These are phyloP conservation scores for Drosophila carrolli DNA, from an alignment of 1,140 invertebrate genomes.

Conservation along the genomic window DNA sequence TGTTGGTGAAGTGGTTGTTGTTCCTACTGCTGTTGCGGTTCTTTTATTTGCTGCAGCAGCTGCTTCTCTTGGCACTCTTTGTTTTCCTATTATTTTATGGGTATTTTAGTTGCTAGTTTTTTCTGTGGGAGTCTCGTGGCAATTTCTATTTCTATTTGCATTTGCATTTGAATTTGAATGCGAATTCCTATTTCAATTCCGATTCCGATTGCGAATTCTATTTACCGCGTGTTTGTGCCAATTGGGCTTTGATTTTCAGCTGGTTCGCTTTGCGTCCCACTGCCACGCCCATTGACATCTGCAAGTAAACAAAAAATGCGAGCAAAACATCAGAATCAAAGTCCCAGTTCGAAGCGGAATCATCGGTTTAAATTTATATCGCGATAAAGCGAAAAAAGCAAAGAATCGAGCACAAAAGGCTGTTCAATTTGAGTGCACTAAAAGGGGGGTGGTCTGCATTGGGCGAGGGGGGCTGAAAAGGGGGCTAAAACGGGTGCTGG, in stretches of 20 bases:
- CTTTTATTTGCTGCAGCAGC: conserved; percentile 40
- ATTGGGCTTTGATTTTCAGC: conserved; percentile 79
- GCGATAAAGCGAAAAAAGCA: conserved; percentile 34
- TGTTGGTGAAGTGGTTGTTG: conserved; percentile 14
- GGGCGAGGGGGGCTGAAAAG: background rate
- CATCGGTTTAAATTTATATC: conserved; percentile 70
- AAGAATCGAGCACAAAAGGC: conserved; percentile 38
- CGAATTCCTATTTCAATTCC: conserved; percentile 71
- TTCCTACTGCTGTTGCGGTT: conserved; percentile 32
- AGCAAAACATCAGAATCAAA: conserved; percentile 34
- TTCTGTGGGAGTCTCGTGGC: conserved; percentile 45
- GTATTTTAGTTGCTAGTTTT: conserved; percentile 51
- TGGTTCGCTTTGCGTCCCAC: conserved; percentile 47
- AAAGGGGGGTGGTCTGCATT: conserved; percentile 1
- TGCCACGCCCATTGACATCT: conserved; percentile 72
- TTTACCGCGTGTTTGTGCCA: conserved; percentile 72
- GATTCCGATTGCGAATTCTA: conserved; percentile 63
- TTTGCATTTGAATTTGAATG: conserved; percentile 76
- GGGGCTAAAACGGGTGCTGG: background rate
- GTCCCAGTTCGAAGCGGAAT: conserved; percentile 46
- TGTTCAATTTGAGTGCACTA: conserved; percentile 59
- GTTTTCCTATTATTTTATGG: conserved; percentile 65
- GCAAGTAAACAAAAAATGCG: conserved; percentile 60
- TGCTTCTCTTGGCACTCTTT: conserved; percentile 30
- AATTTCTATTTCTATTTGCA: conserved; percentile 61